These are phyloP conservation scores for Corydoras sp. DNA, from an alignment of 2,113 vertebrate species.

Conservation along the genomic window DNA sequence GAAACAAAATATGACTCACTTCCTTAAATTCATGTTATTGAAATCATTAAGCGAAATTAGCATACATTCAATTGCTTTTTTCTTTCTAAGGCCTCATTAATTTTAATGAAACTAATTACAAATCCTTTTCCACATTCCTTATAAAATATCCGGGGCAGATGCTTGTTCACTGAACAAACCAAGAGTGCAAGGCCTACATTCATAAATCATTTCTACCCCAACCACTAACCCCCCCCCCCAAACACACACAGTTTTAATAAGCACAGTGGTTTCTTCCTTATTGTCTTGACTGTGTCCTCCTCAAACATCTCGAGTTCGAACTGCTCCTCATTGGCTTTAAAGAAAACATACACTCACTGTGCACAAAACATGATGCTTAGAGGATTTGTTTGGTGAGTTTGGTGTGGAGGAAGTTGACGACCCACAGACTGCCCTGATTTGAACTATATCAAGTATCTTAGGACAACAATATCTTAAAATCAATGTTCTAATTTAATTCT, in stretches of 20 bases:
- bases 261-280: conserved; percentile 5
- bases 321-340: background rate
- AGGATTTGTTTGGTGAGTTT: too few relatives aligned
- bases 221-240: background rate
- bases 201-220: conserved; percentile 12
- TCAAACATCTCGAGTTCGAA: conserved; percentile 22
- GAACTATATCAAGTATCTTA: too few relatives aligned
- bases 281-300: conserved; percentile 3
- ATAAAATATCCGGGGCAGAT: conserved; percentile 8
- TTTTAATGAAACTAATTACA: conserved; percentile 31
- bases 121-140: background rate
- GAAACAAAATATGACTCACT: conserved; percentile 29
- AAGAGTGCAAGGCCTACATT: conserved; percentile 17
- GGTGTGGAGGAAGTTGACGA: too few relatives aligned
- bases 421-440: too few relatives aligned
- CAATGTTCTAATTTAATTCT: too few relatives aligned
- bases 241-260: conserved; percentile 6
- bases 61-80: conserved; percentile 13
- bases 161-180: conserved; percentile 22
- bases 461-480: too few relatives aligned
- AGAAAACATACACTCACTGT: conserved; percentile 6
- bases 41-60: conserved; percentile 29
- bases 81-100: conserved; percentile 22
- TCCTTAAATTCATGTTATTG: conserved; percentile 20
- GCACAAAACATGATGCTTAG: too few relatives aligned